Conservation (phyloP, 2,888 invertebrate genomes). For the Biston betularia region DNA sequence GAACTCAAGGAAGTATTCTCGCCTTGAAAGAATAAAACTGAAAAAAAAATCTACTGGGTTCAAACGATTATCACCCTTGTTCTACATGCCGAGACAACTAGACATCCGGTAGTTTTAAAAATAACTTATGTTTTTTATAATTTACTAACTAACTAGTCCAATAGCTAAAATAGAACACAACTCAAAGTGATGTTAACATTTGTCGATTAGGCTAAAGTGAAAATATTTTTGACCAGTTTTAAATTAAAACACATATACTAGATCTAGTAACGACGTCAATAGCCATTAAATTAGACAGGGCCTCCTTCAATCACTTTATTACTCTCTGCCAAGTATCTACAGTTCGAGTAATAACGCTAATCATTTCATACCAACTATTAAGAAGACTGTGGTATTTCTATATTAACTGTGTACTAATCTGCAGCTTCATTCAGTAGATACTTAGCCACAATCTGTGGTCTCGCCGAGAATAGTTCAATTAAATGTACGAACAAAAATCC, state of each 20-base stretch:
- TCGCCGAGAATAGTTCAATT: conserved; percentile 57
- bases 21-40: background rate
- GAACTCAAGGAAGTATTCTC: background rate
- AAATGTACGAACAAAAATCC: conserved; percentile 48
- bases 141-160: too few relatives aligned
- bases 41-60: background rate
- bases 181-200: too few relatives aligned
- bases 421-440: conserved; percentile 5
- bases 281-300: background rate
- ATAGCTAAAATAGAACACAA: too few relatives aligned
- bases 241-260: background rate
- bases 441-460: conserved; percentile 49
- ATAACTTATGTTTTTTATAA: background rate
- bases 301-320: conserved; percentile 12
- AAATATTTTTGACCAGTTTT: too few relatives aligned
- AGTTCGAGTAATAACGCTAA: background rate
- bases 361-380: background rate
- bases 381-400: background rate
- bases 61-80: conserved; percentile 1
- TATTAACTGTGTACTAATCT: background rate
- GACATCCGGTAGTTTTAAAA: background rate
- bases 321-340: background rate
- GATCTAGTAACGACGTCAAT: background rate
- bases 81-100: background rate
- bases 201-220: too few relatives aligned